A percentile compares a stretch with the other conserved stretches of the same genome.
Evolutionary conservation across 2,797 vertebrate genomes (phyloP).

Genomic region (Poeciliopsis presidionis): DNA sequence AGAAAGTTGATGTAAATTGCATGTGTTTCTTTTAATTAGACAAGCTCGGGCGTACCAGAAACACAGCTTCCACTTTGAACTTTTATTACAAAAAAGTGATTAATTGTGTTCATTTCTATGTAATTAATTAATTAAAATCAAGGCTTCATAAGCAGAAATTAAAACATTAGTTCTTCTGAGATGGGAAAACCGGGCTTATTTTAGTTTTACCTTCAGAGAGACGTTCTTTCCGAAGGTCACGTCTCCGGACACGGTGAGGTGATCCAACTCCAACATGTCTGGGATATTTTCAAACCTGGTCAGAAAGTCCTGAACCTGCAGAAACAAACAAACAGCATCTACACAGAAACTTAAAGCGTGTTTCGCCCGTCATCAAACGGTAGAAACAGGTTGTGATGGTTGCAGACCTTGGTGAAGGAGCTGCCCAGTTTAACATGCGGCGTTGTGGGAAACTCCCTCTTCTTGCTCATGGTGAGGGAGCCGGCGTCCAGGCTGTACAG

Average conservation of each 20-base stretch:
- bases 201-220: slow-evolving; percentile 86
- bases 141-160: neutral
- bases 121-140: too few relatives aligned
- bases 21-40: too few relatives aligned
- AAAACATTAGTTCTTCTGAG: neutral
- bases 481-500: slow-evolving; percentile 95
- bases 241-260: slow-evolving; percentile 96
- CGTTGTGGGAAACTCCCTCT: slow-evolving; percentile 92
- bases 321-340: neutral
- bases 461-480: slow-evolving; percentile 94
- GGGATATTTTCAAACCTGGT: slow-evolving; percentile 94
- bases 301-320: slow-evolving; percentile 93
- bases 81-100: neutral
- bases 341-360: neutral
- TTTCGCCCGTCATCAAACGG: neutral
- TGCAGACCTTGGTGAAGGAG: slow-evolving; percentile 93
- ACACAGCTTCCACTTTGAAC: neutral
- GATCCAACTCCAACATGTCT: slow-evolving; percentile 96
- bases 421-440: slow-evolving; percentile 96
- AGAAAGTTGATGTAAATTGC: too few relatives aligned
- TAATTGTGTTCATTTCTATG: neutral
- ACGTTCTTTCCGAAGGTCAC: slow-evolving; percentile 98
- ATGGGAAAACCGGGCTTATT: neutral
- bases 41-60: too few relatives aligned
- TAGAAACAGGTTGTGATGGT: neutral